Evolutionary conservation across 1,140 invertebrate genomes (phyloP), one percentile per base, ranked within the genome.

Genomic region (Saccostrea cuccullata): DNA sequence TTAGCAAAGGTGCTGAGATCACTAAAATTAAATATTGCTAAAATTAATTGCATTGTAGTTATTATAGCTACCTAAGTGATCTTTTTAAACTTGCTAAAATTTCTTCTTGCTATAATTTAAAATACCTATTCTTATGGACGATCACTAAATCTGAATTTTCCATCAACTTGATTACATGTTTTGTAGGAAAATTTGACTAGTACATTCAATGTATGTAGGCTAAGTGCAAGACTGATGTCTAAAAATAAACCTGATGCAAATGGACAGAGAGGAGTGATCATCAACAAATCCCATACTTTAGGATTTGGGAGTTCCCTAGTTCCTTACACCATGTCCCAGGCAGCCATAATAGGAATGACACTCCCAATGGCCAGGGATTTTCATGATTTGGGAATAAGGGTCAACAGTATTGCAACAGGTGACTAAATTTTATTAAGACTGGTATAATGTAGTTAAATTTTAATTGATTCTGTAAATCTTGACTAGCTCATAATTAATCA

Each of bases 251-350:
- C 98, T 9, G 92, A 92, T 60, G 58, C 85, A 73, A 92, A 94
- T 95, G 98, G 97, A 0, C 97, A 98, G 93, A 96, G 98, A 84
- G 99, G 99, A 36, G 98, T 99, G 1, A 96, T 99, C 36, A 96
- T 99, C 0, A 99, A 99, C 93, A 99, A 99, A 9, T 97, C 99
- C 0, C 99, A 98, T 93, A 96, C 99, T 55, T 98, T 99, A 55
- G 99, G 98, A 20, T 99, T 96, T 95, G 99, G 99, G 93, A 99
- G 98, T 55, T 98, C 99, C 95, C 97, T 97, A 87, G 97, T 96
- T 0, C 98, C 98, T 5, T 99, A 99, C 93, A 96, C 98, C 0
- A 98, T 98, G 6, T 98, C 97, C 88, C 98, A 99, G 95, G 98
- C 97, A 0, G 98, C 96, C 0, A 96, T 99, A 84, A 97, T 97